phyloP scores from a whole-genome alignment of 2,888 invertebrate species.

The Coronaproctus castanopsis region DNA sequence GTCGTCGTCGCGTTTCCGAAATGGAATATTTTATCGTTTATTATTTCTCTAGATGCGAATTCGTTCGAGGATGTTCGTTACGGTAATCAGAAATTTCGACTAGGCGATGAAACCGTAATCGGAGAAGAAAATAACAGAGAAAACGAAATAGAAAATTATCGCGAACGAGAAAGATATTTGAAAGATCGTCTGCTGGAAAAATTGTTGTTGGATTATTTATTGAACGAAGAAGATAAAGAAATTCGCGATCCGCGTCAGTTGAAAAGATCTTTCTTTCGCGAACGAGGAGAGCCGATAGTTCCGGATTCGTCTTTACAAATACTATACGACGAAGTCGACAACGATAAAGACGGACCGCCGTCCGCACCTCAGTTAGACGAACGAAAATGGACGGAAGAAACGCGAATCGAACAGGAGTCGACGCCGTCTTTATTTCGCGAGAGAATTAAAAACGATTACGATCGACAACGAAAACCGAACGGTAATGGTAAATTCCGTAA shows the following conservation, averaged over 20 bases:
- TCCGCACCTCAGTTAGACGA: too few species aligned
- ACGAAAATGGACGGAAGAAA: too few species aligned
- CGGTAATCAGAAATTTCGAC: too few species aligned
- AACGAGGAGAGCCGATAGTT: conserved; percentile 17
- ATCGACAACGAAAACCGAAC: conserved; percentile 10
- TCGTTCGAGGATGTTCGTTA: too few species aligned
- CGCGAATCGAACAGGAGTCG: conserved; percentile 5
- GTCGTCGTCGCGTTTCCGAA: too few species aligned
- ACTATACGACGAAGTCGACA: conserved; percentile 13
- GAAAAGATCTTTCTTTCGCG: conserved; percentile 21
- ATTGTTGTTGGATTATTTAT: conserved; percentile 18
- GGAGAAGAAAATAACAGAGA: background rate
- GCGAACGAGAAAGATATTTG: background rate
- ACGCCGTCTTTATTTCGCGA: conserved; percentile 19
- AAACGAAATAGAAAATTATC: background rate
- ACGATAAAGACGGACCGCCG: conserved; percentile 2
- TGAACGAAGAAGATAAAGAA: conserved; percentile 10
- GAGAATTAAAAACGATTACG: conserved; percentile 15
- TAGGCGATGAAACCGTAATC: too few species aligned
- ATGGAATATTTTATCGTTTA: too few species aligned
- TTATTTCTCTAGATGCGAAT: too few species aligned
- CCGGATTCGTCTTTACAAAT: conserved; percentile 16
- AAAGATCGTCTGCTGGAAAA: conserved; percentile 18
- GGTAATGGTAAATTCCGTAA: too few species aligned
- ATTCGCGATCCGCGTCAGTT: conserved; percentile 2